phyloP scores from a whole-genome alignment of 2,797 vertebrate species.

The Pachyuromys duprasi region DNA sequence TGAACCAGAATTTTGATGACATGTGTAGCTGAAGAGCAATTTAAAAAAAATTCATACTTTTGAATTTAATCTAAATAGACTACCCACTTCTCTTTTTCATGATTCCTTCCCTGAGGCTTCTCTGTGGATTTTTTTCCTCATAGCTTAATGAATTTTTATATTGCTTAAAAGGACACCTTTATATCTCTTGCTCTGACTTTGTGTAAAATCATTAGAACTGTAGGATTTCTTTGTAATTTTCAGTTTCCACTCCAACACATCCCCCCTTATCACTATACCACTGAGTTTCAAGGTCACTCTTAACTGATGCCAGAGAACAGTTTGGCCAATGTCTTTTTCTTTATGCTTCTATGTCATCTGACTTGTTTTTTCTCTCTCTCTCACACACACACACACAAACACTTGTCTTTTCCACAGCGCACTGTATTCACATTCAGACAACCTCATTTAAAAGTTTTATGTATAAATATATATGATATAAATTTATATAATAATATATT shows the following conservation, averaged over 20 bases:
- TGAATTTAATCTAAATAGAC: constrained; percentile 70
- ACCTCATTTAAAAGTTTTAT: neutral
- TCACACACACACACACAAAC: neutral
- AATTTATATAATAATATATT: neutral
- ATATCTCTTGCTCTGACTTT: constrained; percentile 51
- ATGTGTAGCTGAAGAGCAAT: neutral
- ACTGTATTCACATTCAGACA: neutral
- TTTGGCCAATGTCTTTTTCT: neutral
- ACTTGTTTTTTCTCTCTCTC: neutral
- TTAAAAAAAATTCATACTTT: constrained; percentile 51
- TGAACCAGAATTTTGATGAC: constrained; percentile 33
- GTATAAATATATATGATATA: neutral
- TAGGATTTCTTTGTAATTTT: constrained; percentile 53
- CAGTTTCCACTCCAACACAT: neutral
- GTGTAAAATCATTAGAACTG: constrained; percentile 67
- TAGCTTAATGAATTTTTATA: constrained; percentile 69
- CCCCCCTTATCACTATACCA: neutral
- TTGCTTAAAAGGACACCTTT: constrained; percentile 62
- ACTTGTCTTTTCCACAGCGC: neutral
- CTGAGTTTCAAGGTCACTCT: constrained; percentile 39
- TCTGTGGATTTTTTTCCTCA: constrained; percentile 25
- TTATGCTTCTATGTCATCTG: neutral
- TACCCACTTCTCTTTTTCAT: constrained; percentile 60
- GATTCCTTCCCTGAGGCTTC: constrained; percentile 61
- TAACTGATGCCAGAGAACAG: neutral